Evolutionary conservation across 2,797 vertebrate species (phyloP), one percentile per base, ranked within the genome.

Genomic region (Steatocranus sp.): DNA sequence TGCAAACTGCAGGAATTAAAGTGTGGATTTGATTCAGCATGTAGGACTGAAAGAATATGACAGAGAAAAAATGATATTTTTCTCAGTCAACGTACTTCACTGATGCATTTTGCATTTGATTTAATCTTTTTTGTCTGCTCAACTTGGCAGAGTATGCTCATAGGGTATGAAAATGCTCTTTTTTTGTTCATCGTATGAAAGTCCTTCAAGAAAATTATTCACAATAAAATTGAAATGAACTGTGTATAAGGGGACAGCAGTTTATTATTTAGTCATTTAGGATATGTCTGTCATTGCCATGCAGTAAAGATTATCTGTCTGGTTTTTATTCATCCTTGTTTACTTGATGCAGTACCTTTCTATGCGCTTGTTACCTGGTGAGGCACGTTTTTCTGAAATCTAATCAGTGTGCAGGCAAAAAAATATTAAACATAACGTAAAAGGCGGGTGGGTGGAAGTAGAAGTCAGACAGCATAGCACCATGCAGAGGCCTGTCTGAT

Each of bases 401-500:
- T 41, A 78, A 73, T 79, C 23, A 76, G 20, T 49, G 23, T 66
- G 76, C 14, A 82, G 58, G 78, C 51, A 66, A 74, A 53, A 58
- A 70, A 74, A 32, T 51, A 7, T 66, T 61, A 61, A 70, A 76
- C 15, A 20, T 34, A 54, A 86, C 78, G 48, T 77, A 56, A 81
- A 25, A 11, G 7, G 23, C 25, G 51, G 63, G 89, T 83, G 84
- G 80, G 85, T 48, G 74, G 75, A 83, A 53, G 66, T 48, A 79
- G 79, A 81, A 66, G 78, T 84, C 89, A 90, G 79, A 81, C 70
- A 61, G 70, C 11, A 20, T 58, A 27, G 25, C 73, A 51, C 4
- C 7, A 77, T 18, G 74, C 41, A 83, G 74, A 80, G 75, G 86
- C 81, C 80, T 70, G 34, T 83, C 83, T 87, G 90, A 87, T 93